Evolutionary conservation across 2,888 invertebrate genomes (phyloP), one percentile per base, ranked within the genome.

Genomic region (Siphlonurus alternatus): DNA sequence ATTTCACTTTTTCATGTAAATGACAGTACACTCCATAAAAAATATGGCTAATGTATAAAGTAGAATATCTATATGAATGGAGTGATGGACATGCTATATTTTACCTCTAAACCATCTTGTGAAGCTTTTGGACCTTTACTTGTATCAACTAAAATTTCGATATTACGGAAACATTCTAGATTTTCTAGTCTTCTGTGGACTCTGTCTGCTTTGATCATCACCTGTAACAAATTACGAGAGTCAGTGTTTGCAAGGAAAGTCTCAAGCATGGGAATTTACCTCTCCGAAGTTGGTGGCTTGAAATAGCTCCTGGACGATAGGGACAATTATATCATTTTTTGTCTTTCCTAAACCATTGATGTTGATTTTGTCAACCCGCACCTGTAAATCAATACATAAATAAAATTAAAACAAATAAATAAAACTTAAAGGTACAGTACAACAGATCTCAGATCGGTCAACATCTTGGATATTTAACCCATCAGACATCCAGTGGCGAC

Each of bases 81-180:
- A n/a, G n/a, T n/a, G n/a, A n/a, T n/a, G n/a, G n/a, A n/a, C n/a
- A n/a, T n/a, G n/a, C n/a, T n/a, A n/a, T n/a, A n/a, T n/a, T 67
- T 70, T 73, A 88, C 87, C 80, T 93, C 89, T 63, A 90, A 82
- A 15, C 92, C 93, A 73, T 89, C 84, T 0, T 86, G 83, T n/a
- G 87, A 83, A 18, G 89, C 82, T 67, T 82, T 83, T 0, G 84
- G 81, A 1, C 92, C 92, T 63, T 83, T 83, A 63, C 90, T 89
- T 2, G 92, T 89, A 75, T 98, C 97, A 67, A 98, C 91, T 67
- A 83, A 84, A 20, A 96, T 87, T 2, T 84, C 85, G 63, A 96
- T 85, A 71, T 88, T 87, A 66, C 88, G 87, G 76, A 97, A 97
- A 72, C 96, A 90, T 2, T 94, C 95, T 69, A 95, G 80, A 63